Base-by-base conservation (phyloP, 2,888 invertebrate genomes). In the Spilarctia lutea region DNA sequence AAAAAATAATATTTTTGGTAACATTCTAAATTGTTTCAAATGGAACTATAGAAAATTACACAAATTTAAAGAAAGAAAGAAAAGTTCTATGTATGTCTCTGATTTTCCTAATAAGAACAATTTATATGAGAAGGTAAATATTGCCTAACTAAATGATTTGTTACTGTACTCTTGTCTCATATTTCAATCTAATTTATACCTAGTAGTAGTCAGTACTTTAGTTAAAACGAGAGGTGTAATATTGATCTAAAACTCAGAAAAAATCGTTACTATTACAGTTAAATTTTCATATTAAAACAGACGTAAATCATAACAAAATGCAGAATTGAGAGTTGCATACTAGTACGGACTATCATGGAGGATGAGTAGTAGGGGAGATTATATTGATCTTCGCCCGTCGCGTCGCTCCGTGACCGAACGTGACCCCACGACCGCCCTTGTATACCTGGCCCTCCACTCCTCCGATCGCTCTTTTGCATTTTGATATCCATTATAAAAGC, bases 401-500 rank as follows among this genome's bases (percentile, higher is more conserved):
- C 94, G 95, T 86, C 95, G 91, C 87, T 86, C 89, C 89, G 82
- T 96, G 96, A 96, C 96, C 95, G 93, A 91, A 88, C 91, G 85
- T 96, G 93, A 96, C 94, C 95, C 95, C 89, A 81, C 88, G 83
- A 85, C 86, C 90, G 90, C 89, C 90, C 90, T 91, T 91, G 89
- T 87, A 88, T 90, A 88, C 80, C 81, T 74, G 71, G 74, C 72
- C 72, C 68, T 74, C 69, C 70, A 77, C 69, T 77, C 11, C 52
- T 56, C n/a, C 52, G 71, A 77, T 75, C 73, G 77, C 76, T 66
- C n/a, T 45, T 74, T 66, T 67, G 45, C 45, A 60, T 71, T 71
- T 68, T 94, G 94, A 75, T 83, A 82, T 85, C 83, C 82, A 85
- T 81, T 35, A 45, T 27, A 42, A 60, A 60, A 60, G 16, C 67